Evolutionary conservation across 2,888 invertebrate genomes (phyloP), one percentile per base, ranked within the genome.

Genomic region (Andrena chrysosceles): DNA sequence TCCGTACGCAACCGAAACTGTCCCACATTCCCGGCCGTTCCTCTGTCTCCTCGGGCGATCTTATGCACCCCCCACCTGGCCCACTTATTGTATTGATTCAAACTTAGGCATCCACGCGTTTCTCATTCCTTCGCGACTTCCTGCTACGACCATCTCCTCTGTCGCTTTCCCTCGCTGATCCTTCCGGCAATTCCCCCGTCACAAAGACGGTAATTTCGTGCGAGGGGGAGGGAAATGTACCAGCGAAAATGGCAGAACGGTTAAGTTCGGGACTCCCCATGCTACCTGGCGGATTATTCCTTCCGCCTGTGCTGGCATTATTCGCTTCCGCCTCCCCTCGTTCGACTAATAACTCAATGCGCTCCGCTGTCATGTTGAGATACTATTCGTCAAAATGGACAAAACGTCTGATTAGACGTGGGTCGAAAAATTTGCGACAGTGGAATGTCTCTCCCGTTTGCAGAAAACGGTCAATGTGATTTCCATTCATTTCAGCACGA

Each of bases 71-170:
- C 91, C 93, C 92, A 91, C 92, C 93, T 93, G 92, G 89, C 90
- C 91, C 92, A 91, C 93, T 93, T 93, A 92, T 93, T 91, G 93
- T 93, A 93, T 93, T 93, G 93, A 93, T 93, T 93, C 92, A 93
- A 92, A 91, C 90, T 91, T 90, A 90, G 89, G 89, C 87, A 89
- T 90, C 88, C 87, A 86, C 83, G 83, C 86, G 87, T 90, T 90
- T 77, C 85, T 89, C 87, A 85, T 86, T 86, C 85, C 87, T 85
- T 87, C 80, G 80, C 66, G 72, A 80, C 87, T 87, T 88, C 84
- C 87, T 78, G 75, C 69, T 77, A 56, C 73, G 74, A 62, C 77
- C 69, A 70, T 67, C 54, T 81, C 48, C 59, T 52, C 59, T 67
- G 67, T 73, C 31, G 49, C 33, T 85, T 83, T 52, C 56, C 56